Evolutionary conservation across 1,140 invertebrate species (phyloP), one percentile per base, ranked within the genome.

Genomic region (Maniola jurtina): DNA sequence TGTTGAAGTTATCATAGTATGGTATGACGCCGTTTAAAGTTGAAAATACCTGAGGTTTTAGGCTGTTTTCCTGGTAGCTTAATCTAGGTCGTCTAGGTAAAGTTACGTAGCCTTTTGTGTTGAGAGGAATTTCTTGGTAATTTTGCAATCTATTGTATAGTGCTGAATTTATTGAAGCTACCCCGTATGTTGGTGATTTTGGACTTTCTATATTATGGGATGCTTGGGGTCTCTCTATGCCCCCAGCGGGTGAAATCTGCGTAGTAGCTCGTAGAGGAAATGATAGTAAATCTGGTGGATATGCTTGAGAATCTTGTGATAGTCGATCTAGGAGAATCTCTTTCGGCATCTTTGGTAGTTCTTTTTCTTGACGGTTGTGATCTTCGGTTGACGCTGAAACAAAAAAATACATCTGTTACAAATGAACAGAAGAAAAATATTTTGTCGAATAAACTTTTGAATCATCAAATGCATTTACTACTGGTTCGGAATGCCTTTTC

Each of bases 1-100:
- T 90, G 0, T 96, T 96, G 11, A 97, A 91, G 76, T 96, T 96
- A 74, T 97, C 96, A 78, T 97, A 97, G 8, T 96, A 94, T 0
- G 96, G 95, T 76, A 96, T 95, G 0, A 92, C 87, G 14, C 93
- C 90, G 61, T 93, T 92, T 0, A 91, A 70, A 45, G 91, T 92
- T 2, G 92, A 91, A 47, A 90, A 89, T 40, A 90, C 89, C 66
- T 92, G 92, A 15, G 92, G 91, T 34, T 89, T 86, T 65, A 91
- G 73, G 61, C 70, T 79, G 6, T 89, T 92, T 2, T 93, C 93
- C 1, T 93, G 94, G 66, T 94, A 93, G 68, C 94, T 95, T 0
- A 93, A 93, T 33, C 96, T 92, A 0, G 96, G 96, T 77, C 95
- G 91, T 66, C 96, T 92, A 0, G 96, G 96, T 64, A 98, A 94